These are phyloP conservation scores for Allophyes oxyacanthae DNA, from an alignment of 2,888 invertebrate genomes.

Conservation along the genomic window DNA sequence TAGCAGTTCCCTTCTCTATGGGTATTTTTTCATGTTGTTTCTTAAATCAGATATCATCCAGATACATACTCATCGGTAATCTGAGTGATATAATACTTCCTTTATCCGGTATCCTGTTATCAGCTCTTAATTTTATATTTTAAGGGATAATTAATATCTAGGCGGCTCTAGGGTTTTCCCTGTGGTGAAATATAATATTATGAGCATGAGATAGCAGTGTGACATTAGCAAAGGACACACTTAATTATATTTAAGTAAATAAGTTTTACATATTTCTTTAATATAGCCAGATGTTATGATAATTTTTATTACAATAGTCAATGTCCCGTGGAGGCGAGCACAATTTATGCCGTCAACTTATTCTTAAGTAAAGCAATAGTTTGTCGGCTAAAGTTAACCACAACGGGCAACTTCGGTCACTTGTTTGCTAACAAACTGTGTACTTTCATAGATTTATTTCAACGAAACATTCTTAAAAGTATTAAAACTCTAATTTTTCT, in stretches of 20 bases:
- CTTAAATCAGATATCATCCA: too few relatives aligned
- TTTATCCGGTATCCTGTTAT: too few relatives aligned
- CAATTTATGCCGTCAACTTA: constrained; percentile 24
- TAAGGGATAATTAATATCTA: too few relatives aligned
- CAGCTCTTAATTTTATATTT: too few relatives aligned
- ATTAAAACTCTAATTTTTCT: constrained; percentile 27
- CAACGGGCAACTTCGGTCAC: constrained; percentile 32
- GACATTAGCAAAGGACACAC: constrained; percentile 1
- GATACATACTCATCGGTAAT: too few relatives aligned
- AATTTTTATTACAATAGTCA: constrained; percentile 7
- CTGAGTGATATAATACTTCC: too few relatives aligned
- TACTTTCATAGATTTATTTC: constrained; percentile 37
- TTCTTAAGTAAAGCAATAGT: constrained; percentile 37
- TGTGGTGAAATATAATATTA: too few relatives aligned
- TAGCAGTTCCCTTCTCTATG: background rate
- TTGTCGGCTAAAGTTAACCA: constrained; percentile 36
- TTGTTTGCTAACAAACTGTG: constrained; percentile 41
- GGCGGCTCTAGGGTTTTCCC: too few relatives aligned
- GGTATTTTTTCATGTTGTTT: background rate
- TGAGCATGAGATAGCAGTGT: background rate
- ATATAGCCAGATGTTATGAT: background rate
- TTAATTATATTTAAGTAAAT: background rate
- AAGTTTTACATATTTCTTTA: background rate
- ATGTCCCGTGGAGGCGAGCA: constrained; percentile 6
- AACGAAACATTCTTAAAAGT: constrained; percentile 35